Evolutionary conservation across 2,797 vertebrate genomes (phyloP).

Genomic region (Leucoraja ocellata): DNA sequence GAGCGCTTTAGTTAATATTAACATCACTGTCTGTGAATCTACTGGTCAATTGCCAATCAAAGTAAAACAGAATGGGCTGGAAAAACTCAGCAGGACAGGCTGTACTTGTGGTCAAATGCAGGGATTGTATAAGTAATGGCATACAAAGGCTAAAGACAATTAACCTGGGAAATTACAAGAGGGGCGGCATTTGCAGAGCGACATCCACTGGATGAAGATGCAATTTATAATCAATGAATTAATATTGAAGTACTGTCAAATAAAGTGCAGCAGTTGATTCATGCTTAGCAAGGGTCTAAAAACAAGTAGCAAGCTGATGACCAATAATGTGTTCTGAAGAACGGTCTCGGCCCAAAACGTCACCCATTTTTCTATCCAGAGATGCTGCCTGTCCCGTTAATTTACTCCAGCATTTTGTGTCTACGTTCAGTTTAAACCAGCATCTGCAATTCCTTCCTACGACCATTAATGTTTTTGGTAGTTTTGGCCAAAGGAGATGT

Average conservation of each 20-base stretch:
- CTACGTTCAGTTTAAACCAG: too few relatives aligned
- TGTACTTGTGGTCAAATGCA: background rate
- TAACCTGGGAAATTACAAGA: background rate
- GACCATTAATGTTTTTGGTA: background rate
- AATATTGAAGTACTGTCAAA: background rate
- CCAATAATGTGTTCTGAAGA: too few relatives aligned
- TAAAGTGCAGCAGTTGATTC: background rate
- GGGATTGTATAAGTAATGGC: background rate
- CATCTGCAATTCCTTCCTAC: too few relatives aligned
- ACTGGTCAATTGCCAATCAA: too few relatives aligned
- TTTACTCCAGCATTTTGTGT: too few relatives aligned
- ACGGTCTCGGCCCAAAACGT: too few relatives aligned
- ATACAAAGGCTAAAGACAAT: background rate
- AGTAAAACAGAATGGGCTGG: too few relatives aligned
- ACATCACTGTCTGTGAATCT: too few relatives aligned
- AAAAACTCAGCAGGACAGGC: too few relatives aligned
- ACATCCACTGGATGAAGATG: background rate
- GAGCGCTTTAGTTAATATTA: too few relatives aligned
- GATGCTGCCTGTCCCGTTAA: too few relatives aligned
- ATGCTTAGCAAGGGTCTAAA: background rate
- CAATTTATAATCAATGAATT: background rate
- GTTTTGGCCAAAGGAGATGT: background rate
- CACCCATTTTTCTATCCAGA: too few relatives aligned
- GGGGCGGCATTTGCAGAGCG: background rate
- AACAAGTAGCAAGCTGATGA: background rate